phyloP scores from a whole-genome alignment of 1,140 invertebrate genomes.

The Cydia pomonella region DNA sequence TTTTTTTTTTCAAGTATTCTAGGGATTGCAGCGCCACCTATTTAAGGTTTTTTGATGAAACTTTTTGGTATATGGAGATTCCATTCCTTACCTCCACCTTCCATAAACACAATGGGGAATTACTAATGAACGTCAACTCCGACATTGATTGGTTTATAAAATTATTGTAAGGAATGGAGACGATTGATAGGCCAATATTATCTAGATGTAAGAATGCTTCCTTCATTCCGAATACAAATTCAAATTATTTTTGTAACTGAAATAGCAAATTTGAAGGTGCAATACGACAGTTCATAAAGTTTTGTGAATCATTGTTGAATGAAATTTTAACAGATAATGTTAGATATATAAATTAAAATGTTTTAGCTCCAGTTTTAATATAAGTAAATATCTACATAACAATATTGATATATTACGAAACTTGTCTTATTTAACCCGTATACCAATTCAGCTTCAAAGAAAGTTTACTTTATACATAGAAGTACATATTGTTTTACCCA shows the following conservation, averaged over 20 bases:
- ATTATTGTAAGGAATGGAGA: slow-evolving; percentile 28
- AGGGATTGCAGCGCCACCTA: no score
- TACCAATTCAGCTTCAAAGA: no score
- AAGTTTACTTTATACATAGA: no score
- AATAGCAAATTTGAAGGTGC: slow-evolving; percentile 47
- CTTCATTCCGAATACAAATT: slow-evolving; percentile 49
- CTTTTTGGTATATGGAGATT: no score
- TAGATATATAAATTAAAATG: slow-evolving; percentile 73
- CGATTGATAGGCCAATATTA: slow-evolving; percentile 33
- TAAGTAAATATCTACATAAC: slow-evolving; percentile 66
- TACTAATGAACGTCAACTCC: background rate
- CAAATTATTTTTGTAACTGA: slow-evolving; percentile 74
- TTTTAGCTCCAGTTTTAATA: slow-evolving; percentile 75
- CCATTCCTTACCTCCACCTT: no score
- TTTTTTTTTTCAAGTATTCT: no score
- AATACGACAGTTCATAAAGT: slow-evolving; percentile 45
- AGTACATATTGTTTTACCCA: no score
- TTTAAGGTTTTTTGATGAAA: no score
- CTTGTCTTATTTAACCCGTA: background rate
- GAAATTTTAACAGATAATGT: slow-evolving; percentile 63
- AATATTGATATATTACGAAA: slow-evolving; percentile 37
- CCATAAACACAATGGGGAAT: background rate
- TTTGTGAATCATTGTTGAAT: slow-evolving; percentile 61
- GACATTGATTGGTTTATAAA: background rate
- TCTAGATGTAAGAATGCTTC: slow-evolving; percentile 45